Conservation (phyloP, 2,113 vertebrate genomes). For the Cyphomyrus plagiostoma region DNA sequence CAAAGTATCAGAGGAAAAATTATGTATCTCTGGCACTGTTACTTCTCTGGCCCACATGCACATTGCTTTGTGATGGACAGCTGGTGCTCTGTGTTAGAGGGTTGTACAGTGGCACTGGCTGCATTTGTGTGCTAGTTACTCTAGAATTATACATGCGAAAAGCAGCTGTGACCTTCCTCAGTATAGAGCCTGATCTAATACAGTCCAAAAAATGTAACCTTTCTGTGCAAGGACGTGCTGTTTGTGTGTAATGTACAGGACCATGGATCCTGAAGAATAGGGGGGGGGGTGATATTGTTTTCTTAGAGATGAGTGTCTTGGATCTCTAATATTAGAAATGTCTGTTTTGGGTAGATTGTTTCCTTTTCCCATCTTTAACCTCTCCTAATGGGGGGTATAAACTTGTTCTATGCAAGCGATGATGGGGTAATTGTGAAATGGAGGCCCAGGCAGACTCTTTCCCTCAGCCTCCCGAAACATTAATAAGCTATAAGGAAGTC, state of each 20-base stretch:
- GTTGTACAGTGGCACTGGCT: background rate
- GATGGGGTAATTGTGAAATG: background rate
- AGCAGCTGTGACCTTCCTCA: background rate
- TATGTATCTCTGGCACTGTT: background rate
- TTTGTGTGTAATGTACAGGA: background rate
- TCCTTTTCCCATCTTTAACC: background rate
- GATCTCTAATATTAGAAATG: background rate
- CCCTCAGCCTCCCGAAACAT: background rate
- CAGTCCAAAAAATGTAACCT: background rate
- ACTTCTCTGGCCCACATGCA: background rate
- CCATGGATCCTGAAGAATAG: background rate
- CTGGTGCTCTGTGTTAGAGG: background rate
- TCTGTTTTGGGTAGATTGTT: background rate
- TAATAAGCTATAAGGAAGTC: slow-evolving; percentile 5
- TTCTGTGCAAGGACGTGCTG: background rate
- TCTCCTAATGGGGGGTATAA: background rate
- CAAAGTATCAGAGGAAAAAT: no score
- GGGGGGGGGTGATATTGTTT: background rate
- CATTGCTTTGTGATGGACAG: background rate
- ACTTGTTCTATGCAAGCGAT: background rate
- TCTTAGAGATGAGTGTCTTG: background rate
- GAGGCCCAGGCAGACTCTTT: background rate
- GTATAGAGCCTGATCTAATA: background rate
- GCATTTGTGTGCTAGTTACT: background rate
- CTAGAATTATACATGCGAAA: background rate